A percentile compares a stretch with the other conserved stretches of the same genome.
Conservation (phyloP, 2,888 invertebrate species). For the Panzeria rudis region DNA sequence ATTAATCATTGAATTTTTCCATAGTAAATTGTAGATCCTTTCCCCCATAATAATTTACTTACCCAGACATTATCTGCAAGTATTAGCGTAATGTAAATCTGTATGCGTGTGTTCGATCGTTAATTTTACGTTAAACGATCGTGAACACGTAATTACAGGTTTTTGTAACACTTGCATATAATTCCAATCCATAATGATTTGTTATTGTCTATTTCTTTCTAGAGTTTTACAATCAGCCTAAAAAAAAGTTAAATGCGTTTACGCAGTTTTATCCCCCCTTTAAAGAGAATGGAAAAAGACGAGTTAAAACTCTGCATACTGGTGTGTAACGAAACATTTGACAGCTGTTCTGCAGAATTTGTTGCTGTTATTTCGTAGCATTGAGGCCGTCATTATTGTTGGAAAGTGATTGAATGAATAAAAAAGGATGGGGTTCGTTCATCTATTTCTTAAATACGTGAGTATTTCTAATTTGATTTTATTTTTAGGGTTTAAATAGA, state of each 20-base stretch:
- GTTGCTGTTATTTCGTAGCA: slow-evolving; percentile 15
- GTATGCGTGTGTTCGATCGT: slow-evolving; percentile 35
- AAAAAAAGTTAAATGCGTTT: slow-evolving; percentile 66
- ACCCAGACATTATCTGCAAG: slow-evolving; percentile 21
- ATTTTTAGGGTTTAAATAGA: slow-evolving; percentile 61
- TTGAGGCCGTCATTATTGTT: slow-evolving; percentile 44
- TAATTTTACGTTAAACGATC: slow-evolving; percentile 70
- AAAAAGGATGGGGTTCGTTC: slow-evolving; percentile 27
- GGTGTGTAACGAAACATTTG: slow-evolving; percentile 57
- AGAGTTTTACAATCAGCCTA: not conserved
- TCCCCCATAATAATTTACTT: slow-evolving; percentile 56
- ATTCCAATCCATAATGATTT: slow-evolving; percentile 57
- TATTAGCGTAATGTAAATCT: not conserved
- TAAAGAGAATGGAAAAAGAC: slow-evolving; percentile 18
- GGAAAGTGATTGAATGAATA: slow-evolving; percentile 41
- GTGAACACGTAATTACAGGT: slow-evolving; percentile 72
- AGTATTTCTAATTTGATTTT: slow-evolving; percentile 71
- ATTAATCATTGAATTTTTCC: slow-evolving; percentile 72
- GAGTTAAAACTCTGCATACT: slow-evolving; percentile 33
- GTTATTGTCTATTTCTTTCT: slow-evolving; percentile 51
- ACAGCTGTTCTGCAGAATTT: slow-evolving; percentile 66
- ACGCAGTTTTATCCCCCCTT: slow-evolving; percentile 62
- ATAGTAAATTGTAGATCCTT: slow-evolving; percentile 73
- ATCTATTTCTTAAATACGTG: slow-evolving; percentile 59
- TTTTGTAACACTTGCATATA: slow-evolving; percentile 70